Evolutionary conservation across 2,113 vertebrate genomes (phyloP), one percentile per base, ranked within the genome.

Genomic region (Acinonyx jubatus): DNA sequence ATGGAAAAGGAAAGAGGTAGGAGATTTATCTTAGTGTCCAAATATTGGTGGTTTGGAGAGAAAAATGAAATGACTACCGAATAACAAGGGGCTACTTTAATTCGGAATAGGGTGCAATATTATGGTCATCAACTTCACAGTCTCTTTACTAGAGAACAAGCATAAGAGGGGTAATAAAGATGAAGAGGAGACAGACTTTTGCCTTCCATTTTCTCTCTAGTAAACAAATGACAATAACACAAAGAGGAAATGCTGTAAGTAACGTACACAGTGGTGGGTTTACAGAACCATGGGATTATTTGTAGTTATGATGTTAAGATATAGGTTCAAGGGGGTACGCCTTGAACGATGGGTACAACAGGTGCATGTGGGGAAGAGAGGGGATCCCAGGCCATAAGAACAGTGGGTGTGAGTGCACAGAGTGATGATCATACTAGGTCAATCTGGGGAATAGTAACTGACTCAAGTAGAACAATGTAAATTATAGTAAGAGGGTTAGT

Each of bases 121-220:
- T 23, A 76, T 82, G 23, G 33, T 41, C 14, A 29, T 5, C 52
- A 76, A 45, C 1, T n/a, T 69, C 27, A 31, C 25, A 81, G 9
- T 36, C 23, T 91, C 0, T 91, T 10, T 52, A 31, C 7, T 10
- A 78, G 8, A 61, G 9, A 79, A 31, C 1, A 86, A 27, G 21
- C 16, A 21, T 25, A 81, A 78, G 74, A 33, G 18, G 7, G 29
- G 23, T 33, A 36, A 52, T 69, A 18, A 69, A 57, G 38, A 41
- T 80, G 18, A 89, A 71, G 36, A 94, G 31, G 7, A 41, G 31
- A 86, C 10, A 73, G 27, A 78, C 41, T 69, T 96, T 78, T 76
- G 61, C 38, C 52, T 65, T 82, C 38, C 23, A 15, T 29, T 15
- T 81, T 38, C 4, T 76, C 3, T 71, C 12, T 9, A 23, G 0